Base-by-base conservation (phyloP, 1,140 invertebrate genomes). In the Drosophila repleta region DNA sequence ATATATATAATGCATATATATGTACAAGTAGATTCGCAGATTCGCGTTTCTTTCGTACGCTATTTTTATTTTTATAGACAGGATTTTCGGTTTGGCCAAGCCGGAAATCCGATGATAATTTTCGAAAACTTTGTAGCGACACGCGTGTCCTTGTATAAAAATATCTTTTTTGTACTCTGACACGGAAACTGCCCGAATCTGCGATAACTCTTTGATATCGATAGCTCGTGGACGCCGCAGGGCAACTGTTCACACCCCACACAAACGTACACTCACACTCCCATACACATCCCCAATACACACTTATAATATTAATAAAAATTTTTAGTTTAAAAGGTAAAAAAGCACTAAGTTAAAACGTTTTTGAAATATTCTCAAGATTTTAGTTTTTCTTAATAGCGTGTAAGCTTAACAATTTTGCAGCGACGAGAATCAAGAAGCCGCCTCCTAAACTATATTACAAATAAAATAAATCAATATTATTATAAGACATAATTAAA, bases 401-500 rank as follows among this genome's bases (percentile, higher is more conserved):
- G 29, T 51, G 26, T 71, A 79, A 87, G 82, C 60, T 62, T 68
- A 72, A 65, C 41, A 77, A 26, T 55, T 68, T 69, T 67, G 58
- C 62, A 76, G 45, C 49, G 53, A 46, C 43, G 4, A 49, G n/a
- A 15, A 56, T 65, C 26, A 4, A 11, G n/a, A 46, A 61, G 39
- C 21, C 48, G 55, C 63, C 62, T 66, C 35, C 62, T 69, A 58
- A 62, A 48, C 39, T 46, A 69, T 20, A 48, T 49, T n/a, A n/a
- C n/a, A n/a, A 35, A 43, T 17, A 43, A 43, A 4, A 17, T 45
- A 35, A 43, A 49, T n/a, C 21, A 35, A 41, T 70, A 60, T 69
- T 63, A 55, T 45, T 82, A n/a, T n/a, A 87, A 85, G 74, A 45
- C 58, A 82, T 87, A 82, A 84, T 69, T 85, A 69, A 84, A 88